Evolutionary conservation across 2,113 vertebrate genomes (phyloP).

Genomic region (Heloderma charlesbogerti): DNA sequence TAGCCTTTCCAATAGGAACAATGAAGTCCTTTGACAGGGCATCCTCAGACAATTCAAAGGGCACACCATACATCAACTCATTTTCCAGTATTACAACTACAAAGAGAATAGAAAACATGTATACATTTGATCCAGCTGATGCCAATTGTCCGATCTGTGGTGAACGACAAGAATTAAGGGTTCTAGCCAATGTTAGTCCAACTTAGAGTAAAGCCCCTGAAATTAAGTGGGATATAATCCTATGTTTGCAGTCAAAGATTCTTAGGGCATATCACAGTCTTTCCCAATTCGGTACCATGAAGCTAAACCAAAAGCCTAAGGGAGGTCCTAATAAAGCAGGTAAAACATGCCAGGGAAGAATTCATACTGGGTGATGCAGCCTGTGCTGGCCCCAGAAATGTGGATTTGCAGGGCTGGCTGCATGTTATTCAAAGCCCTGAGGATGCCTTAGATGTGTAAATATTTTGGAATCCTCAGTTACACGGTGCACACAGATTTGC

Average conservation of each 20-base stretch:
- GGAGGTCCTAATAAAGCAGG: background rate
- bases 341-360: background rate
- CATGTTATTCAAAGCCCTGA: background rate
- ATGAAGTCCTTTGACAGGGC: slow-evolving; percentile 92
- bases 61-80: slow-evolving; percentile 94
- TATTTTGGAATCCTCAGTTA: background rate
- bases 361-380: background rate
- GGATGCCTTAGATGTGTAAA: background rate
- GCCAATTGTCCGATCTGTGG: background rate
- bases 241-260: background rate
- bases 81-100: slow-evolving; percentile 96
- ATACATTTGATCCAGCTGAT: rapidly evolving
- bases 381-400: background rate
- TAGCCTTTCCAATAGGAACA: slow-evolving; percentile 96
- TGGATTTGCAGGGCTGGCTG: background rate
- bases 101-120: slow-evolving; percentile 49
- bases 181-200: no score
- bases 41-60: slow-evolving; percentile 93
- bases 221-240: no score
- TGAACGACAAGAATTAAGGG: background rate
- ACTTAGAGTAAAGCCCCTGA: no score
- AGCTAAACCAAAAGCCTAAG: background rate
- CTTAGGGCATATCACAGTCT: background rate
- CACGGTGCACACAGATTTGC: background rate
- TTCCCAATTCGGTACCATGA: background rate